Evolutionary conservation across 2,888 invertebrate genomes (phyloP).

Genomic region (Philopedon plagiatum): DNA sequence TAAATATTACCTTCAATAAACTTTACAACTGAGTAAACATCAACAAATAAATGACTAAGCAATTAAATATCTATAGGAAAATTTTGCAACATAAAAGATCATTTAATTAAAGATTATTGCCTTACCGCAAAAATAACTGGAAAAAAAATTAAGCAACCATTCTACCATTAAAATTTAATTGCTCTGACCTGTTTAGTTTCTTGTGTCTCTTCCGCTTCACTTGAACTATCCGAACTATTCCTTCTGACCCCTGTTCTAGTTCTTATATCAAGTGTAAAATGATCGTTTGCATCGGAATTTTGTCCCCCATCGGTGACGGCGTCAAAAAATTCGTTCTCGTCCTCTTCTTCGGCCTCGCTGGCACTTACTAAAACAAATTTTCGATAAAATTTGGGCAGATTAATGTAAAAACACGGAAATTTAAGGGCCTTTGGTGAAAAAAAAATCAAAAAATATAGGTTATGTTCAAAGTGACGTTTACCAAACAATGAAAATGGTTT

Average conservation of each 20-base stretch:
- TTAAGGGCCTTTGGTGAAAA: slow-evolving; percentile 31
- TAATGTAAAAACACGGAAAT: too few relatives aligned
- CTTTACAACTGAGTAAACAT: too few relatives aligned
- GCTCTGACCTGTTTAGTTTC: slow-evolving; percentile 68
- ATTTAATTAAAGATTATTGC: too few relatives aligned
- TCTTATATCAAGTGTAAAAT: slow-evolving; percentile 79
- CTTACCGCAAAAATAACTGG: slow-evolving; percentile 9
- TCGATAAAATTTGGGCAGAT: too few relatives aligned
- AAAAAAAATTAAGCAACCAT: neutral
- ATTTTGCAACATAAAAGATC: too few relatives aligned
- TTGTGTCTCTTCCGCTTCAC: slow-evolving; percentile 70
- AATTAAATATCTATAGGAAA: too few relatives aligned
- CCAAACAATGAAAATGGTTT: too few relatives aligned
- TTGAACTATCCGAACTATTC: slow-evolving; percentile 70
- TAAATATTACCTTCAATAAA: too few relatives aligned
- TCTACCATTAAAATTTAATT: neutral
- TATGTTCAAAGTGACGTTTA: too few relatives aligned
- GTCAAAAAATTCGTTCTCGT: slow-evolving; percentile 84
- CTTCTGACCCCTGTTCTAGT: slow-evolving; percentile 63
- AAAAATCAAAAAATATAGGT: slow-evolving; percentile 49
- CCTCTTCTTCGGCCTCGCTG: slow-evolving; percentile 80
- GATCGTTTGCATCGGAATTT: slow-evolving; percentile 65
- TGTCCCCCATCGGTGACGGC: slow-evolving; percentile 66
- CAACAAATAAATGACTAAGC: too few relatives aligned
- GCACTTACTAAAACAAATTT: slow-evolving; percentile 71